A percentile compares a stretch with the other conserved stretches of the same genome.
Evolutionary conservation across 2,888 invertebrate genomes (phyloP).

Genomic region (Orgyia antiqua): DNA sequence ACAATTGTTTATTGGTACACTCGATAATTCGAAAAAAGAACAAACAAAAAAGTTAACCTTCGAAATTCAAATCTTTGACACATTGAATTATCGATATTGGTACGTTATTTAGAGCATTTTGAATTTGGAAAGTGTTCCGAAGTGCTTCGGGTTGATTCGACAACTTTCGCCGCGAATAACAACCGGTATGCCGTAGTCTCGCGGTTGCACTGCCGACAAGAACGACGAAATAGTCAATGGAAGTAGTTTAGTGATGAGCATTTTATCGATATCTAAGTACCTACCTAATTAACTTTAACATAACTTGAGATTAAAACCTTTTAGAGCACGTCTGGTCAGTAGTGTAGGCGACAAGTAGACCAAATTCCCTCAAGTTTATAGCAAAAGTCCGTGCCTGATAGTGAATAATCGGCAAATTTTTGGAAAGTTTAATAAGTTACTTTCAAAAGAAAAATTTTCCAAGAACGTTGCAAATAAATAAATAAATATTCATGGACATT

Average conservation of each 20-base stretch:
- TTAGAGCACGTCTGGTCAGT: no score
- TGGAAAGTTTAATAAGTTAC: no score
- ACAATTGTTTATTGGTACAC: conserved; percentile 2
- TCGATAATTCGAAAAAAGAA: conserved; percentile 17
- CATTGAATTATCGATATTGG: conserved; percentile 6
- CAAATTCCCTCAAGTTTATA: no score
- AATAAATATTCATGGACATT: no score
- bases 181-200: conserved; percentile 18
- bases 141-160: conserved; percentile 14
- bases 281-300: no score
- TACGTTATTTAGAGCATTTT: conserved; percentile 24
- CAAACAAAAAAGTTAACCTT: conserved; percentile 5
- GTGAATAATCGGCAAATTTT: no score
- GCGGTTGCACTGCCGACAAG: conserved; percentile 20
- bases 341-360: no score
- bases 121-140: conserved; percentile 30
- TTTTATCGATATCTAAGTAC: conserved; percentile 2
- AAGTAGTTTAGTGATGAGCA: conserved; percentile 24
- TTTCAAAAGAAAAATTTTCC: no score
- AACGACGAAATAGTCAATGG: conserved; percentile 27
- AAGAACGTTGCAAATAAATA: no score
- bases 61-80: conserved; percentile 6
- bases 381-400: no score
- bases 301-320: no score
- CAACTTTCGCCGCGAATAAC: conserved; percentile 25